Conservation (phyloP, 2,888 invertebrate genomes). For the Belgica antarctica region DNA sequence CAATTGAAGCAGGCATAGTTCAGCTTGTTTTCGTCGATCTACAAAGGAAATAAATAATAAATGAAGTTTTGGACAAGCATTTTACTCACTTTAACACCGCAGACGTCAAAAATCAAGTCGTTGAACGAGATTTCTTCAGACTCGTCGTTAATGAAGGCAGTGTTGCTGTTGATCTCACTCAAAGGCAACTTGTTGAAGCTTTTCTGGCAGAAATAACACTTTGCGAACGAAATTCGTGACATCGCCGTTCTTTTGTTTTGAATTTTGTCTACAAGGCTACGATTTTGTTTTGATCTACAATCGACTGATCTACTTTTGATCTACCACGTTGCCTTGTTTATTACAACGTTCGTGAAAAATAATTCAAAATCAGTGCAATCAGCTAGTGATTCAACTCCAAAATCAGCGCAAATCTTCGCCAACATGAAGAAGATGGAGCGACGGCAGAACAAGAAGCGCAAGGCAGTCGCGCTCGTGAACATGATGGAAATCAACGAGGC, state of each 20-base stretch:
- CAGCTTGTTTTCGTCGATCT: background rate
- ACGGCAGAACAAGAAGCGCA: conserved; percentile 63
- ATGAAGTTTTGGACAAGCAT: background rate
- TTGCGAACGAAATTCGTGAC: background rate
- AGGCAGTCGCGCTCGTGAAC: conserved; percentile 62
- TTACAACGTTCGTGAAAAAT: background rate
- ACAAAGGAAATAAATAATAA: background rate
- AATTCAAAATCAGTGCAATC: background rate
- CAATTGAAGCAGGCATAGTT: background rate
- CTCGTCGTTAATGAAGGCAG: background rate
- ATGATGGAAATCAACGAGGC: conserved; percentile 62
- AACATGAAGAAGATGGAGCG: conserved; percentile 60
- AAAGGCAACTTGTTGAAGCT: background rate
- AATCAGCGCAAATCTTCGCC: too few relatives aligned
- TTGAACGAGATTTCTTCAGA: background rate
- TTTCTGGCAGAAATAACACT: conserved; percentile 24
- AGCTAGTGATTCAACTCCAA: background rate
- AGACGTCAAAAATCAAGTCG: conserved; percentile 16
- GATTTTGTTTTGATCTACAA: background rate
- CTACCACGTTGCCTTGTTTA: background rate
- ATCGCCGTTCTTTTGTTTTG: background rate
- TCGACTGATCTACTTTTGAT: background rate
- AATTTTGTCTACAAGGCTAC: background rate
- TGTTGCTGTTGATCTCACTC: background rate
- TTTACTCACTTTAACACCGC: background rate